These are phyloP conservation scores for Artemia franciscana DNA, from an alignment of 1,140 invertebrate species.

Conservation along the genomic window DNA sequence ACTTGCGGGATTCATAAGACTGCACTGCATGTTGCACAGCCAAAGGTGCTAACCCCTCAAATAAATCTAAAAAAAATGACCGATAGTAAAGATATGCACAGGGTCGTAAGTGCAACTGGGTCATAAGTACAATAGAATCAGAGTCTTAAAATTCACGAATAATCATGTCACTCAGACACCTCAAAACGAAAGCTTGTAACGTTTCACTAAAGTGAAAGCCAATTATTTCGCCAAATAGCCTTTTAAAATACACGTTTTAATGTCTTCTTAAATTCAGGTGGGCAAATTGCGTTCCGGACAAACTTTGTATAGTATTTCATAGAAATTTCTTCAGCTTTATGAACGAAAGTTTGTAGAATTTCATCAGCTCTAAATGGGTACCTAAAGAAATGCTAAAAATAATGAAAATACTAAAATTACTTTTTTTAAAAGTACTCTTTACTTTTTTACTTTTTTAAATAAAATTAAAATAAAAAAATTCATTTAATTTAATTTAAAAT, in stretches of 20 bases:
- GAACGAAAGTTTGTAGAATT: too few species aligned
- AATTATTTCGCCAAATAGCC: too few species aligned
- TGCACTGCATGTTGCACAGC: slow-evolving; percentile 67
- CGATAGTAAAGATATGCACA: too few species aligned
- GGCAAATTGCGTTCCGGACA: too few species aligned
- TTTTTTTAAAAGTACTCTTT: background rate
- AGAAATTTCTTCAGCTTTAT: too few species aligned
- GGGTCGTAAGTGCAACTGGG: too few species aligned
- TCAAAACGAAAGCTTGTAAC: background rate
- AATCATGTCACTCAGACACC: background rate
- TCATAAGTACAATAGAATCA: too few species aligned
- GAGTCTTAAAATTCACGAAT: too few species aligned
- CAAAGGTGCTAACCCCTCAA: slow-evolving; percentile 63
- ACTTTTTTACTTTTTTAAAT: slow-evolving; percentile 2
- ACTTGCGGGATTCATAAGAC: slow-evolving; percentile 52
- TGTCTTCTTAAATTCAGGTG: too few species aligned
- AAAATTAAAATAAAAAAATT: slow-evolving; percentile 10
- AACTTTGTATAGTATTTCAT: too few species aligned
- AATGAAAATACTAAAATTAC: slow-evolving; percentile 1
- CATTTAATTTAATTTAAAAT: background rate
- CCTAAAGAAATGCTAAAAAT: slow-evolving; percentile 8
- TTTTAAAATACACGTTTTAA: too few species aligned
- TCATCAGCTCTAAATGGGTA: too few species aligned
- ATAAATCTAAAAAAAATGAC: slow-evolving; percentile 42
- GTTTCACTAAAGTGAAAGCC: background rate